These are phyloP conservation scores for Wasmannia auropunctata DNA, from an alignment of 1,140 invertebrate genomes.

Conservation along the genomic window DNA sequence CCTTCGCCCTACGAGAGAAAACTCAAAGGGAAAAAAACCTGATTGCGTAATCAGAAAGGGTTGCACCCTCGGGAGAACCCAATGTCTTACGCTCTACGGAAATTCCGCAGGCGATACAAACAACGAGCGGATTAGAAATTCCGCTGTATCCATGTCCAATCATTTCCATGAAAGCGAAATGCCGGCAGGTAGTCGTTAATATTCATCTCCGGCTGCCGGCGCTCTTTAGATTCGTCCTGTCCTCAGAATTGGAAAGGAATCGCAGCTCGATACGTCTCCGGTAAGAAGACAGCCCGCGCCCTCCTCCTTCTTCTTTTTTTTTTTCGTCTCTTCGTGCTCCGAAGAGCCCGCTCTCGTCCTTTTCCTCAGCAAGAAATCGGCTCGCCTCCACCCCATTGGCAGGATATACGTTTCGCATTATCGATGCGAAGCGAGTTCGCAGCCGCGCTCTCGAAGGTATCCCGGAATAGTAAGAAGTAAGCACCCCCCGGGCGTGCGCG, in stretches of 20 bases:
- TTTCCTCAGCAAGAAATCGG: constrained; percentile 53
- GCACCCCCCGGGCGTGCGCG: constrained; percentile 55
- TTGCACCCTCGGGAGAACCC: not conserved
- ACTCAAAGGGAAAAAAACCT: not conserved
- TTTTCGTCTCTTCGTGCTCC: not conserved
- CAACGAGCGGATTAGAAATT: constrained; percentile 54
- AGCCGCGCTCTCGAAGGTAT: constrained; percentile 71
- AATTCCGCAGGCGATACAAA: constrained; percentile 48
- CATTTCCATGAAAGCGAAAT: constrained; percentile 16
- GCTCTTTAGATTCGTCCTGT: constrained; percentile 54
- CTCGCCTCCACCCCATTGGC: constrained; percentile 46
- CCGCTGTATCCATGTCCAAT: constrained; percentile 45
- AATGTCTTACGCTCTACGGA: not conserved
- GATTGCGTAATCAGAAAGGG: constrained; percentile 13
- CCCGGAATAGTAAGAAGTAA: constrained; percentile 68
- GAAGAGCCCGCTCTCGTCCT: constrained; percentile 23
- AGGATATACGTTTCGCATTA: constrained; percentile 67
- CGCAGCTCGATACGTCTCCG: constrained; percentile 54
- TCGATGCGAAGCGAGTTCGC: constrained; percentile 72
- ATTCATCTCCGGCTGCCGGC: constrained; percentile 61
- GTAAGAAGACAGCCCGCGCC: constrained; percentile 42
- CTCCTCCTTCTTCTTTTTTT: not conserved
- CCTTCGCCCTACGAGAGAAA: not conserved
- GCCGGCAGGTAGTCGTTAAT: constrained; percentile 59
- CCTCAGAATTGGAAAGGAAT: constrained; percentile 55